Conservation (phyloP, 2,888 invertebrate species). For the Yponomeuta plumbellus region DNA sequence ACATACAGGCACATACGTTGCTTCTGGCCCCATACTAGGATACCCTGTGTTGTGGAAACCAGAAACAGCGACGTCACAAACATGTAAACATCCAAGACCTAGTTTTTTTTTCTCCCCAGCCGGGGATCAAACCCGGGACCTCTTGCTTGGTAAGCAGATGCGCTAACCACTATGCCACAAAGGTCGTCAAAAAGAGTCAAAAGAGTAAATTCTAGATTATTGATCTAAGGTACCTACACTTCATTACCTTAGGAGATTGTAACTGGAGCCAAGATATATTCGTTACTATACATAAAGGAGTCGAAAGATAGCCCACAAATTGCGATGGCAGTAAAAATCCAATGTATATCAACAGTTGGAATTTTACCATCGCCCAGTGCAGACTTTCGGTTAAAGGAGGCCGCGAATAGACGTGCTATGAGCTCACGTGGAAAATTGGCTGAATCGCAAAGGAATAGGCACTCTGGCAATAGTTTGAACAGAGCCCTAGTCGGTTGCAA, state of each 20-base stretch:
- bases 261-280: not conserved
- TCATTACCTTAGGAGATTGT: not conserved
- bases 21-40: no score
- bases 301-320: constrained; percentile 62
- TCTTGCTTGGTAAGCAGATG: no score
- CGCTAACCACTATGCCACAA: no score
- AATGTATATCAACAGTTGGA: constrained; percentile 66
- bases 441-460: constrained; percentile 50
- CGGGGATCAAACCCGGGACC: no score
- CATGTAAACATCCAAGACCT: no score
- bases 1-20: no score
- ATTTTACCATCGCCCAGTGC: constrained; percentile 68
- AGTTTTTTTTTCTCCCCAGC: no score
- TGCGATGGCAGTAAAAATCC: constrained; percentile 70
- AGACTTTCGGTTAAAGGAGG: constrained; percentile 44
- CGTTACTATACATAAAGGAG: constrained; percentile 29
- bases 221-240: not conserved
- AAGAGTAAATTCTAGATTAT: not conserved
- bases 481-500: constrained; percentile 58
- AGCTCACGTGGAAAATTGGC: constrained; percentile 38
- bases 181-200: no score
- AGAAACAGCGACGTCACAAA: no score
- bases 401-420: constrained; percentile 41
- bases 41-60: no score
- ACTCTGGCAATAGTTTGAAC: constrained; percentile 45